Conservation (phyloP, 1,140 invertebrate genomes). For the Trinorchestia longiramus region DNA sequence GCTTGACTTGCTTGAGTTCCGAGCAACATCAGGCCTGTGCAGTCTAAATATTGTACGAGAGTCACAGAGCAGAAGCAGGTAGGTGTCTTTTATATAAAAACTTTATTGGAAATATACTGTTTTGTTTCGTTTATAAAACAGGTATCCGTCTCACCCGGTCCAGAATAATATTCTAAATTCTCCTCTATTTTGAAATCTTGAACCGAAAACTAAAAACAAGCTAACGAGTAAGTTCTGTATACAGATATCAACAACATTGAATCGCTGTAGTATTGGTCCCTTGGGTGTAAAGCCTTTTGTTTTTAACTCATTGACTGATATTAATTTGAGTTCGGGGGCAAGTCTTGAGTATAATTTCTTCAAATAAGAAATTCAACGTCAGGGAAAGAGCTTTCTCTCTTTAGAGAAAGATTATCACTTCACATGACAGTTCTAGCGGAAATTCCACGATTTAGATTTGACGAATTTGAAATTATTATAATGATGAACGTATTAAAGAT, state of each 20-base stretch:
- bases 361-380: no score
- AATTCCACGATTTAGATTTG: no score
- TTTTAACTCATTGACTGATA: background rate
- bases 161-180: background rate
- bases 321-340: background rate
- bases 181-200: background rate
- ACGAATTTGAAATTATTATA: no score
- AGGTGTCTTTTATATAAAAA: no score
- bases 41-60: background rate
- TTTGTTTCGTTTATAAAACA: background rate
- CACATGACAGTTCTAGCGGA: no score
- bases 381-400: no score
- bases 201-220: background rate
- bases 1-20: background rate
- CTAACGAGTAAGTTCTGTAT: background rate
- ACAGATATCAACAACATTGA: background rate
- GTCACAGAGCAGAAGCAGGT: background rate
- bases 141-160: background rate
- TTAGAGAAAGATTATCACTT: no score
- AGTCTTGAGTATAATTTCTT: no score
- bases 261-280: background rate
- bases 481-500: no score
- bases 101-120: no score
- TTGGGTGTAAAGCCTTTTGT: background rate
- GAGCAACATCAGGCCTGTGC: background rate